Base-by-base conservation (phyloP, 2,113 vertebrate species). In the Triplophysa dalaica region DNA sequence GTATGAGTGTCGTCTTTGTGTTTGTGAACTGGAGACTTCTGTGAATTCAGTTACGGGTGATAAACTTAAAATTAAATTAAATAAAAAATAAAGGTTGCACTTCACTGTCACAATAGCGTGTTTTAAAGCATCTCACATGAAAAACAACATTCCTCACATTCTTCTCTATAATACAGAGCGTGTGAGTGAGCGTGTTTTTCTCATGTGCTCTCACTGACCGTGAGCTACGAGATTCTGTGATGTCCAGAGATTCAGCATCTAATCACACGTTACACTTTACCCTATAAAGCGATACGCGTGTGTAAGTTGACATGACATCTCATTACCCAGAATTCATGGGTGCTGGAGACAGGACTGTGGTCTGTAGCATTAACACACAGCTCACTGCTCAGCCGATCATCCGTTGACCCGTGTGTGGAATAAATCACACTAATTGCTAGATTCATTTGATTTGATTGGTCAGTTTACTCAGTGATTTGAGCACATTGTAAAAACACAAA, bases 91-190 rank as follows among this genome's bases (percentile, higher is more conserved):
- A 24, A 79, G 48, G 41, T 21, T 62, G 60, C 54, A 65, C 16
- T 50, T 33, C 21, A 38, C 13, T 60, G 50, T 22, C 33, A 80
- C 48, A 75, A 43, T 41, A 41, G 41, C 10, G 8, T 43, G 26
- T 22, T 52, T 52, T 26, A 67, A 48, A 17, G 24, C 4, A 26
- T 52, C 68, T 29, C 48, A 54, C 50, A 21, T 48, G 41, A 56
- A 45, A 80, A 68, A 68, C 24, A 60, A 17, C 78, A 67, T 85
- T 82, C 56, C 78, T 58, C 4, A 45, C 38, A 75, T 24, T 33
- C 48, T 43, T 50, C 48, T 22, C 58, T 17, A 13, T 66, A 73
- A 79, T 82, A 24, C 33, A 26, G 41, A 38, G 3, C 13, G 67
- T 45, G 22, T 74, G 73, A 74, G 74, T 74, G 33, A 33, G 41